Conservation (phyloP, 2,888 invertebrate genomes). For the Galeruca laticollis region DNA sequence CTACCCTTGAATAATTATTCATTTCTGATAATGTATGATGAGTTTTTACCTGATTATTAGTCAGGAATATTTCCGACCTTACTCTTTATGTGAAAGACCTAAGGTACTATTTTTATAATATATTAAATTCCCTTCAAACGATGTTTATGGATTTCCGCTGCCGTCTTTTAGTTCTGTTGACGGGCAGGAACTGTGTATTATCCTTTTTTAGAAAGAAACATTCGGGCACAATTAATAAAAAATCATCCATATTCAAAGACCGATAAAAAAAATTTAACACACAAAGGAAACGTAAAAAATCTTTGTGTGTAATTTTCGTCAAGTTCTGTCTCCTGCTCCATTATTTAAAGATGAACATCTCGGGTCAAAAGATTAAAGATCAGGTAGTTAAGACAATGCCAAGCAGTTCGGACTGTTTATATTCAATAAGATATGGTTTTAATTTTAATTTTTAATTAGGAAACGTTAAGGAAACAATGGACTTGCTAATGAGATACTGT, state of each 20-base stretch:
- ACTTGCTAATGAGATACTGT: slow-evolving; percentile 45
- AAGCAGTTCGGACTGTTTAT: slow-evolving; percentile 41
- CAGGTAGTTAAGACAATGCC: slow-evolving; percentile 48
- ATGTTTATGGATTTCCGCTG: slow-evolving; percentile 27
- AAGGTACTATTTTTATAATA: too few species aligned
- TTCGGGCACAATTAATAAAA: slow-evolving; percentile 22
- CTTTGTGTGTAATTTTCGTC: slow-evolving; percentile 25
- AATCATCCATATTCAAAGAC: slow-evolving; percentile 32
- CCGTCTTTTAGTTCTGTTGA: slow-evolving; percentile 17
- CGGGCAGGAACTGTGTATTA: slow-evolving; percentile 19
- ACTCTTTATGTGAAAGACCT: too few species aligned
- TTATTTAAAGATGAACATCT: slow-evolving; percentile 51
- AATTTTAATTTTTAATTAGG: slow-evolving; percentile 60
- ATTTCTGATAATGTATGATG: too few species aligned
- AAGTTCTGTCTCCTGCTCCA: slow-evolving; percentile 33
- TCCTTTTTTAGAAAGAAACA: neutral
- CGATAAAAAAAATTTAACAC: neutral
- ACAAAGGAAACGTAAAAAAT: slow-evolving; percentile 35
- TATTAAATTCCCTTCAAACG: neutral
- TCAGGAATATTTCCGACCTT: too few species aligned
- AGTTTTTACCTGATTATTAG: too few species aligned
- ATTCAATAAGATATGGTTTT: slow-evolving; percentile 45
- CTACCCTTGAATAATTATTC: too few species aligned
- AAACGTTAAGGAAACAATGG: slow-evolving; percentile 42
- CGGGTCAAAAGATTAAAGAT: slow-evolving; percentile 64